Evolutionary conservation across 2,113 vertebrate species (phyloP), one percentile per base, ranked within the genome.

Genomic region (Varanus komodoensis): DNA sequence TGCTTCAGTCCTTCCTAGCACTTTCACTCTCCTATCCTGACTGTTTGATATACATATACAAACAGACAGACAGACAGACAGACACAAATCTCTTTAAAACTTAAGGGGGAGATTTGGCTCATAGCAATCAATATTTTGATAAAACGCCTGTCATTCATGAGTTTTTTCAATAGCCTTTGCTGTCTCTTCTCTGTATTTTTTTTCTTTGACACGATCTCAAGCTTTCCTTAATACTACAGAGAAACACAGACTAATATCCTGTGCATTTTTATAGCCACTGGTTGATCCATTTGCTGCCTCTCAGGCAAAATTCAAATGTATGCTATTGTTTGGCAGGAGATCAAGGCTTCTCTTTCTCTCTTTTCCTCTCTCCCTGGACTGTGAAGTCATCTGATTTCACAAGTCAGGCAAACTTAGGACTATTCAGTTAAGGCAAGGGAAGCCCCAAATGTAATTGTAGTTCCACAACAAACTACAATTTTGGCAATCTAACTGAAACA

Each of bases 341-440:
- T 94, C 95, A 91, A 94, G 94, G 38, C 38, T 44, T 44, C 38
- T 44, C 38, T 44, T 44, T 44, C 38, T 92, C 71, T 92, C 74
- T 91, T 89, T 93, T 50, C 85, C 57, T 61, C 57, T 93, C 8
- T 87, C 92, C 92, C 85, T 92, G 91, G 93, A 92, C 3, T 61
- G 81, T 6, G 19, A 82, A 82, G 54, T 57, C 92, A 92, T 93
- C 90, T 81, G 82, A 90, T 92, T 82, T 84, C 91, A 1, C n/a
- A 90, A 88, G 88, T 7, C 87, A 71, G 90, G 87, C 88, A 91
- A 89, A 92, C 52, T 91, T 84, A 83, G 87, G 91, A 79, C 88
- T 89, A 91, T 74, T 89, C 88, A 91, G 69, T 88, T 74, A 77
- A 85, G 50, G 86, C 77, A 92, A 87, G 89, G 25, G 89, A 87